Base-by-base conservation (phyloP, 1,140 invertebrate genomes). In the Cydia amplana region DNA sequence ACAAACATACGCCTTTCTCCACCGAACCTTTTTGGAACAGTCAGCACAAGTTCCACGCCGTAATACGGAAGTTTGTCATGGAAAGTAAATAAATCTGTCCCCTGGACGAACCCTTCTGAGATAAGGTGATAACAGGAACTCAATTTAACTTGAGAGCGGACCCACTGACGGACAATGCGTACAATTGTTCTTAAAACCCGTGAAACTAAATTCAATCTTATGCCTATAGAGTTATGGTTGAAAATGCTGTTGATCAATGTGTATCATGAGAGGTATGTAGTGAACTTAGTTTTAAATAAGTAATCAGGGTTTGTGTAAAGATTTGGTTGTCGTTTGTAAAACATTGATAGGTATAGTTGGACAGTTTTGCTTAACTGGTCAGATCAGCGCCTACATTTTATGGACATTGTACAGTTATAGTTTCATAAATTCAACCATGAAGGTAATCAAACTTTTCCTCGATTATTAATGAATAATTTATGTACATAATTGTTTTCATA, bases 91-190 rank as follows among this genome's bases (percentile, higher is more conserved):
- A 70, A 70, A 70, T 70, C 65, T 70, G 65, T 70, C 65, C 65
- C 65, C 65, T 36, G 65, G 32, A 70, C 65, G 28, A 70, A 70
- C 65, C 65, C 65, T 70, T 70, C 28, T 60, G 28, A 36, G 65
- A 70, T 70, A 70, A 70, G 65, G 65, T 70, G 65, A 70, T 70
- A 70, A 70, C 65, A 70, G 32, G 32, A 40, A 70, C 65, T 70
- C 36, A 70, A 70, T 70, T 70, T 70, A 70, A 70, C 65, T 70
- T 70, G 65, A 70, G 32, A 70, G 64, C 14, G 65, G 64, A 43
- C 32, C 65, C 32, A 43, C 16, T 70, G 65, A 70, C 32, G 65
- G 65, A 70, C 65, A 70, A 36, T 60, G 20, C 18, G 55, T 60
- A 60, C 55, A 23, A 60, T 60, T 60, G 55, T 60, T 60, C 55